Conservation (phyloP, 2,888 invertebrate species). For the Formica aserva region DNA sequence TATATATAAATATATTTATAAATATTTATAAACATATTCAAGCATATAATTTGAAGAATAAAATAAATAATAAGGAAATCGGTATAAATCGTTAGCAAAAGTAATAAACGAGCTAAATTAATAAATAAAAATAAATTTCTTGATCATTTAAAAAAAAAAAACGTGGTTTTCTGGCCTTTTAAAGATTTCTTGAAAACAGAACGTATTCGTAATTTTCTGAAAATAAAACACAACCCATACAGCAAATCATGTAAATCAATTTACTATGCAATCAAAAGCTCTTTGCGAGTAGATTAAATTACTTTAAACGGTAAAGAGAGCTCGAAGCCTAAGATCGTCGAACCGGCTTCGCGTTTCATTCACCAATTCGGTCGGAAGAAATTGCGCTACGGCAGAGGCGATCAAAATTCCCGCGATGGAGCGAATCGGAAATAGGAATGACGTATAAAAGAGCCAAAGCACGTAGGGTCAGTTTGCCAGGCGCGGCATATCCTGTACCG, state of each 20-base stretch:
- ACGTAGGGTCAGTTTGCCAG: conserved; percentile 82
- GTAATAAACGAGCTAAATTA: neutral
- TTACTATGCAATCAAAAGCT: neutral
- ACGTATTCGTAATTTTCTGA: neutral
- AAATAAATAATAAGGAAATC: neutral
- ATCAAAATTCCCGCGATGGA: conserved; percentile 75
- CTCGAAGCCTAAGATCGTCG: conserved; percentile 14
- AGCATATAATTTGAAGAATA: neutral
- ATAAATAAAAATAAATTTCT: neutral
- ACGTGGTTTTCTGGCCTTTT: too few species aligned
- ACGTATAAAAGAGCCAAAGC: conserved; percentile 80
- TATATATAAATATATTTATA: neutral
- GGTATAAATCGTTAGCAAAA: neutral
- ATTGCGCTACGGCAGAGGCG: conserved; percentile 68
- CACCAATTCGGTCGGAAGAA: conserved; percentile 60
- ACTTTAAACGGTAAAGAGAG: conserved; percentile 14
- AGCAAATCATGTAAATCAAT: neutral
- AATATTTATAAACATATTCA: neutral
- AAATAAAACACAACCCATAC: neutral
- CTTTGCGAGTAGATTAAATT: conserved; percentile 29
- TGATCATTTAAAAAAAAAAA: neutral
- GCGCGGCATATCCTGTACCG: conserved; percentile 78
- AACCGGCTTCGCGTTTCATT: conserved; percentile 50
- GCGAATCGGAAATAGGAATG: conserved; percentile 78
- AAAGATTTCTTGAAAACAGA: neutral